A percentile compares a stretch with the other conserved stretches of the same genome.
phyloP scores from a whole-genome alignment of 2,113 vertebrate species.

The Platycercus adscitus region DNA sequence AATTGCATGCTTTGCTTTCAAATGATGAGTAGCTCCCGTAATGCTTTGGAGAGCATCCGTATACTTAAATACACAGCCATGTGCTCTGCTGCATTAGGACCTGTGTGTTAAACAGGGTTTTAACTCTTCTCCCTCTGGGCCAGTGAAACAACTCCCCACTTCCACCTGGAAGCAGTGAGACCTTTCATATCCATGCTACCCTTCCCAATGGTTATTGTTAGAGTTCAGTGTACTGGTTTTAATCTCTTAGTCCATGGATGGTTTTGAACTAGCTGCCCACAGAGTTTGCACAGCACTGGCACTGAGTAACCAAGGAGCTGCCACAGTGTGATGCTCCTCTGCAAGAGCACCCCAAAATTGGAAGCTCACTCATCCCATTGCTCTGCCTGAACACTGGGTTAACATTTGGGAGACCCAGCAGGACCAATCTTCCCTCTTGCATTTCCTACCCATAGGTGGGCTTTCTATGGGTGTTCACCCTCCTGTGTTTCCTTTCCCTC shows the following conservation, averaged over 20 bases:
- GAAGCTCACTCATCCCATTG: not conserved
- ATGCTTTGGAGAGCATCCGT: rapidly evolving
- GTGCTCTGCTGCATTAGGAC: not conserved
- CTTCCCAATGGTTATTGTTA: not conserved
- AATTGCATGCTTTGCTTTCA: not conserved
- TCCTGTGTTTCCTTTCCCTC: not conserved
- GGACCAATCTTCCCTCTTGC: not conserved
- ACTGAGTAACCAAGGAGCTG: not conserved
- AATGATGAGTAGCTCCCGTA: not conserved
- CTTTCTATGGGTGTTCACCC: not conserved
- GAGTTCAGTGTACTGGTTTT: not conserved
- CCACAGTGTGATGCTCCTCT: not conserved
- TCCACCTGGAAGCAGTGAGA: not conserved
- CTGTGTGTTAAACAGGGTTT: not conserved
- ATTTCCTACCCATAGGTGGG: not conserved
- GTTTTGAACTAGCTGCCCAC: rapidly evolving
- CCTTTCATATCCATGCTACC: rapidly evolving
- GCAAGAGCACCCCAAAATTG: too few relatives aligned
- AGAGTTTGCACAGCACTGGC: rapidly evolving
- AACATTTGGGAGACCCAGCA: not conserved
- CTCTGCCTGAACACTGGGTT: not conserved
- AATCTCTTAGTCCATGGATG: rapidly evolving
- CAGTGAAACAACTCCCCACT: not conserved
- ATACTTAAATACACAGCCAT: rapidly evolving
- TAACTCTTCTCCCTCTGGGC: not conserved